A percentile compares a stretch with the other conserved stretches of the same genome.
These are phyloP conservation scores for Coluber constrictor DNA, from an alignment of 2,797 vertebrate genomes.

Conservation along the genomic window DNA sequence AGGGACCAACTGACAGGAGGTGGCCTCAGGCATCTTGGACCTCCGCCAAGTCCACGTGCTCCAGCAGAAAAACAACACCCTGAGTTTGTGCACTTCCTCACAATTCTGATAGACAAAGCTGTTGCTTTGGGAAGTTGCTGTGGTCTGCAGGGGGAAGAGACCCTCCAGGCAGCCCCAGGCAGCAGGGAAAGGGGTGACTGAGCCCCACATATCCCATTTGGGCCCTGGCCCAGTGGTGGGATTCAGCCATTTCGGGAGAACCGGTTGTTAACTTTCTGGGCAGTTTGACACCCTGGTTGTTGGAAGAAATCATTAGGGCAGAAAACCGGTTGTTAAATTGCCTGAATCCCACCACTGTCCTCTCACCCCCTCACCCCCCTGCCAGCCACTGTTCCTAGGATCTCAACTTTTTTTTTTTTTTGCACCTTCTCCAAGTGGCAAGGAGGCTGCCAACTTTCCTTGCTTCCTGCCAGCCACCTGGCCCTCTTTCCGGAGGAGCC, in stretches of 20 bases:
- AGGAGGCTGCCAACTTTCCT: not conserved
- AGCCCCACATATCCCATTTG: not conserved
- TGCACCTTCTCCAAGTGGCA: not conserved
- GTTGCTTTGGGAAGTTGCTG: not conserved
- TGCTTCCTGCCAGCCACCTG: not conserved
- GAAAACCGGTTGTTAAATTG: no score
- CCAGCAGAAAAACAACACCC: rapidly evolving
- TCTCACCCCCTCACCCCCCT: no score
- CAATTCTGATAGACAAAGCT: not conserved
- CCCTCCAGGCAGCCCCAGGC: not conserved
- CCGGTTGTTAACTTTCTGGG: no score
- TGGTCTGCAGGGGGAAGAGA: not conserved
- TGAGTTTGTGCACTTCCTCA: rapidly evolving
- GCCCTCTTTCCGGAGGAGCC: not conserved
- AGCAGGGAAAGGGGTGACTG: not conserved
- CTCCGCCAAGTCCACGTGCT: not conserved
- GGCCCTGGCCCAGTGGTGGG: not conserved
- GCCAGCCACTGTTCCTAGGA: not conserved
- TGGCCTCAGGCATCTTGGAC: not conserved
- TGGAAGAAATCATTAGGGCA: no score
- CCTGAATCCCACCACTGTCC: no score
- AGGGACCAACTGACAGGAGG: not conserved
- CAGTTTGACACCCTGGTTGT: no score
- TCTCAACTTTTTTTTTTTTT: no score
- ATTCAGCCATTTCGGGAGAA: no score